Evolutionary conservation across 2,888 invertebrate species (phyloP), one percentile per base, ranked within the genome.

Genomic region (Lypha dubia): DNA sequence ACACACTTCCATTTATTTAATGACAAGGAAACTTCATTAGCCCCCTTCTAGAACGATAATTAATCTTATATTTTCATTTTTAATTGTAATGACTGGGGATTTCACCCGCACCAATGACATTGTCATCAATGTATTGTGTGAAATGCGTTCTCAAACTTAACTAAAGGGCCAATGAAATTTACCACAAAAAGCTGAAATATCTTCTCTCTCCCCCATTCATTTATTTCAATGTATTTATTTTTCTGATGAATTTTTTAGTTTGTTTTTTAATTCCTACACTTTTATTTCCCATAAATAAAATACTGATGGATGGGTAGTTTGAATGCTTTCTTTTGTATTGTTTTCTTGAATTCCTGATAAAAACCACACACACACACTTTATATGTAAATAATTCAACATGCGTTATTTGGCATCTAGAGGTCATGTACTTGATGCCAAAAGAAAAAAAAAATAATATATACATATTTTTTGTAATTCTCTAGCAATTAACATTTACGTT

Each of bases 401-500:
- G 67, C 67, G 60, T 62, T 60, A 32, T 65, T 65, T 8, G 7
- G 22, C 28, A 7, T 20, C n/a, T 58, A 60, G 51, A 60, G 80
- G 80, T 80, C 73, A 41, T 80, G 65, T 58, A 60, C 28, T 71
- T 67, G 17, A 56, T 46, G 44, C 28, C n/a, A 22, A 24, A 22
- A 20, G 60, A 46, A 11, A 22, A 24, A 22, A 20, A 73, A 46
- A 11, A 87, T 53, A 1, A 49, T 88, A n/a, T n/a, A n/a, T n/a
- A n/a, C n/a, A n/a, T 32, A 32, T 87, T 87, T 89, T 89, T 88
- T 87, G 87, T 88, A 89, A 88, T 89, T 89, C 89, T 88, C 87
- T 88, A 87, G 87, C 88, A 89, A 89, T 89, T 89, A 97, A 96
- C 93, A 28, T 95, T n/a, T 86, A 86, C 87, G 44, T 70, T 75